A percentile compares a stretch with the other conserved stretches of the same genome.
Evolutionary conservation across 2,888 invertebrate species (phyloP).

Genomic region (Synergus itoensis): DNA sequence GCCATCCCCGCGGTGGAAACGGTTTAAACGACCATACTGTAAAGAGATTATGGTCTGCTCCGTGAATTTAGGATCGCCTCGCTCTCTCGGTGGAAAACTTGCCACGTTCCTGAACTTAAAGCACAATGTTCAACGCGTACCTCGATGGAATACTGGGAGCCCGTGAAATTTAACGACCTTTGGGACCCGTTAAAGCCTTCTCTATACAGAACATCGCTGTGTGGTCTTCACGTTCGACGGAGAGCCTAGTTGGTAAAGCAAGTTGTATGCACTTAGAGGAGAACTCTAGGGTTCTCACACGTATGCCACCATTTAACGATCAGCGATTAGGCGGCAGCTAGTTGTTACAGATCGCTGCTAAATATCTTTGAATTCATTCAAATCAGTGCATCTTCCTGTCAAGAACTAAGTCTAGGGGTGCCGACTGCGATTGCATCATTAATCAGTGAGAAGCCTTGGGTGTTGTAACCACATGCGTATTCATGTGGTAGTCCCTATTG

Average conservation of each 20-base stretch:
- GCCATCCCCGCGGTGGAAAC: slow-evolving; percentile 23
- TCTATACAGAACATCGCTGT: slow-evolving; percentile 44
- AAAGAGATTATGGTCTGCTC: slow-evolving; percentile 40
- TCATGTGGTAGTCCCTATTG: not conserved
- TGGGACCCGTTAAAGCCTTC: slow-evolving; percentile 50
- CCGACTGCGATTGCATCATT: not conserved
- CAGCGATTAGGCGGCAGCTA: slow-evolving; percentile 56
- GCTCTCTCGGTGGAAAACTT: slow-evolving; percentile 22
- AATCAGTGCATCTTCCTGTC: not conserved
- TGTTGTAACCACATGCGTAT: not conserved
- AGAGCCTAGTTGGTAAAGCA: slow-evolving; percentile 52
- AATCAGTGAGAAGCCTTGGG: too few relatives aligned
- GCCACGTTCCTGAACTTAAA: slow-evolving; percentile 31
- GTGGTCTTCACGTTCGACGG: slow-evolving; percentile 53
- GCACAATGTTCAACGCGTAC: slow-evolving; percentile 26
- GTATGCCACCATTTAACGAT: slow-evolving; percentile 51
- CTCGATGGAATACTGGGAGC: slow-evolving; percentile 42
- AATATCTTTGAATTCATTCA: slow-evolving; percentile 48
- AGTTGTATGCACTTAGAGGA: slow-evolving; percentile 55
- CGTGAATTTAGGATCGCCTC: slow-evolving; percentile 42
- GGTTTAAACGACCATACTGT: slow-evolving; percentile 39
- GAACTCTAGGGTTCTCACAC: slow-evolving; percentile 52
- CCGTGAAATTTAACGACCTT: slow-evolving; percentile 51
- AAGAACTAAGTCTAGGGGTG: not conserved
- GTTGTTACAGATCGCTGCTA: slow-evolving; percentile 59